phyloP scores from a whole-genome alignment of 2,113 vertebrate genomes.

The Neolamprologus modestus region DNA sequence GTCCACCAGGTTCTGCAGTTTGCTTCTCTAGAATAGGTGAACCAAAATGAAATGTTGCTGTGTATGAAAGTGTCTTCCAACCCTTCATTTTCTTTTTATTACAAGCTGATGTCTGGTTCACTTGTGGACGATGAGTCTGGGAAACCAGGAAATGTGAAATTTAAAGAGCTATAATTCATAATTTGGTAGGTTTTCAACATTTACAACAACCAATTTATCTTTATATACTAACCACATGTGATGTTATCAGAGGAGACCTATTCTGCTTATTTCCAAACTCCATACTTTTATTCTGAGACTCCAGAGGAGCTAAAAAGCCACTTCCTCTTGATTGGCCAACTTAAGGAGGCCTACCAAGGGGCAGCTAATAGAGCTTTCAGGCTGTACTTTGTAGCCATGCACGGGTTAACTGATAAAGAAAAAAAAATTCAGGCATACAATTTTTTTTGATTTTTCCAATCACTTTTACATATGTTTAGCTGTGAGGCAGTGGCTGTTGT shows the following conservation, averaged over 20 bases:
- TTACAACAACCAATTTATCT: background rate
- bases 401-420: background rate
- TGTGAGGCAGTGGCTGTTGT: background rate
- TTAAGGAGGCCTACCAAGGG: background rate
- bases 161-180: background rate
- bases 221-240: background rate
- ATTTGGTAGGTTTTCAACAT: background rate
- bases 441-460: background rate
- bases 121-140: background rate
- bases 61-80: background rate
- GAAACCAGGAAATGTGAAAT: background rate
- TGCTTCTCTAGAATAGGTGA: background rate
- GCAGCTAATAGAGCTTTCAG: background rate
- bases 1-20: background rate
- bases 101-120: background rate
- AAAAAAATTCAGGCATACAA: background rate
- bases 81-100: background rate
- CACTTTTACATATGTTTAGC: background rate
- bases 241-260: background rate
- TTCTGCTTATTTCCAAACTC: background rate
- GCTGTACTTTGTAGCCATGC: background rate
- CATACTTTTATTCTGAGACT: background rate
- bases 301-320: background rate
- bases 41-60: background rate
- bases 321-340: background rate